Percentiles rank a stretch among this genome's conserved stretches.
Conservation (phyloP, 2,113 vertebrate species). For the Amazona guildingii region DNA sequence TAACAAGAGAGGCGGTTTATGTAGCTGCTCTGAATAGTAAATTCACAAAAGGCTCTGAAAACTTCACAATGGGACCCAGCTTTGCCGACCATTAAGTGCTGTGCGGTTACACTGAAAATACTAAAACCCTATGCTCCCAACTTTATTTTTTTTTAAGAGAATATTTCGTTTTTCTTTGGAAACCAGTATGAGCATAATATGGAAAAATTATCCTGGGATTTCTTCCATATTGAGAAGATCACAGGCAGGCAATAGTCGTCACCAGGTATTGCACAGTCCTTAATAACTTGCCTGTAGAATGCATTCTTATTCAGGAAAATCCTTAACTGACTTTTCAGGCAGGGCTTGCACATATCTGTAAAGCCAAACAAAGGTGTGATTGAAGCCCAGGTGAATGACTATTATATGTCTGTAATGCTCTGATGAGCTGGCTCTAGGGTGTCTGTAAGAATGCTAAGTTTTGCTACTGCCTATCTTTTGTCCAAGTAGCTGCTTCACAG, state of each 20-base stretch:
- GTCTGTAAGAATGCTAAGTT: background rate
- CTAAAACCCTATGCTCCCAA: background rate
- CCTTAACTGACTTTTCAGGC: background rate
- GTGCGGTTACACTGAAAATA: background rate
- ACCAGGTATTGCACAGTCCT: background rate
- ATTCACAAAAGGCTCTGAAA: background rate
- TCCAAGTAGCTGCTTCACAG: background rate
- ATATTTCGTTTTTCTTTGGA: background rate
- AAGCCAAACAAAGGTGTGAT: background rate
- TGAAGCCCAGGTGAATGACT: background rate
- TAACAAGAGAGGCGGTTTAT: background rate
- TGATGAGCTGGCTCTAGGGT: background rate
- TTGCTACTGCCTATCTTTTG: background rate
- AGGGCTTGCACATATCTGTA: background rate
- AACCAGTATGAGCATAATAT: background rate
- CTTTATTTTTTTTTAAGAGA: background rate
- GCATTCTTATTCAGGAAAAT: background rate
- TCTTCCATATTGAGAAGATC: background rate
- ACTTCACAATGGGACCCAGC: background rate
- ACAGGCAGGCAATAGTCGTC: background rate
- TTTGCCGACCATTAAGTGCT: background rate
- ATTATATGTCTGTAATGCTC: background rate
- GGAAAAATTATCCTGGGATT: background rate
- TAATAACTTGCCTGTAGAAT: background rate
- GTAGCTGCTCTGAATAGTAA: background rate